Evolutionary conservation across 2,797 vertebrate genomes (phyloP), one percentile per base, ranked within the genome.

Genomic region (Smutsia temminckii): DNA sequence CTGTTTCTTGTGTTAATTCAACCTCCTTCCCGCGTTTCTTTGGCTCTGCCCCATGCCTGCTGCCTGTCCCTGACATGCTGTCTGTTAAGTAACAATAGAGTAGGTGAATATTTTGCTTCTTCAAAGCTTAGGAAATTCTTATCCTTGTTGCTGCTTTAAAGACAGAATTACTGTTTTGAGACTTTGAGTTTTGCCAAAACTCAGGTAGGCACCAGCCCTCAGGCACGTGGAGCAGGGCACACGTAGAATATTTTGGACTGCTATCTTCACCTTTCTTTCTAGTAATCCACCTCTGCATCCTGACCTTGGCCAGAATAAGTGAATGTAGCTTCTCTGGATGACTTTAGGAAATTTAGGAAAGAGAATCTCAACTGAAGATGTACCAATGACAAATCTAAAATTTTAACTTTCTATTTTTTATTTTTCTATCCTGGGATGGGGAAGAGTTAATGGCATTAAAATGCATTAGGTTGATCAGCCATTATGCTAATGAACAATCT

Each of bases 401-500:
- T 84, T 88, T 37, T 84, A 90, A 87, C 61, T 85, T 88, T 94
- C 34, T 72, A 25, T 37, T 40, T 83, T 96, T 94, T 81, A 53
- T 94, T 95, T 92, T 89, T 59, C n/a, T 95, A 96, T 21, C 64
- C 87, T 42, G 51, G 27, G 27, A 85, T 40, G 61, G 63, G 37
- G 25, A 91, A 72, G 94, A 93, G 85, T 91, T 97, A 97, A 97
- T 93, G 71, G 51, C 75, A 97, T 97, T 97, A 97, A 97, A 97
- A 97, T 95, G 89, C 83, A 97, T 94, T 97, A 93, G 83, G 89
- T n/a, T 96, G 83, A 97, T 96, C 95, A 95, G 92, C 57, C 95
- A 95, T 96, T 96, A 97, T 97, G 97, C 85, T 97, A 97, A 97
- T 97, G 83, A 21, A 37, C 63, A 94, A 91, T 78, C 91, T 94